Base-by-base conservation (phyloP, 2,888 invertebrate species). In the Scaptomyza parva region DNA sequence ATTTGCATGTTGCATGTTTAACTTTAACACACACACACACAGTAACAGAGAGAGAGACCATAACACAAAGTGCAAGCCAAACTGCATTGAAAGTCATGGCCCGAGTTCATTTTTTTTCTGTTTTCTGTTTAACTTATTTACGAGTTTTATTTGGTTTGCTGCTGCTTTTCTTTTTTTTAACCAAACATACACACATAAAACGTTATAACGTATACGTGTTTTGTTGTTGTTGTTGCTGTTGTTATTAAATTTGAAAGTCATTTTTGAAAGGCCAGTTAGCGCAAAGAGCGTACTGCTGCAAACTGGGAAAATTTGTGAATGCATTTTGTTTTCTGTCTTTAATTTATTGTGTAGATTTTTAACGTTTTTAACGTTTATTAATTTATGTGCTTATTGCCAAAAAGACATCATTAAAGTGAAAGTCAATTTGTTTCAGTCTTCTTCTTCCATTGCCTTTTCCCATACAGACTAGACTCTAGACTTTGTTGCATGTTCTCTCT, bases 361-460 rank as follows among this genome's bases (percentile, higher is more conserved):
- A 47, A 26, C 9, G 26, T 55, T 54, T 59, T 64, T 62, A 59
- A 65, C 65, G 62, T 66, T 70, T 82, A 78, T 78, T 82, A 80
- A 83, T 85, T 78, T 85, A 72, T 71, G 68, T 67, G 67, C 61
- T 75, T 62, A 78, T 76, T 61, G 74, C 80, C 63, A 75, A 83
- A 83, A 17, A 80, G 82, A 80, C 76, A 63, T 68, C 64, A 85
- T 82, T 80, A 82, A 82, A 78, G 83, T 82, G 83, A 83, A 83
- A 83, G 83, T 85, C 82, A 64, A 81, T 83, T 83, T 84, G 61
- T 67, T 75, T 60, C 37, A 40, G 63, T 51, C 52, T n/a, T 43
- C 43, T 52, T 8, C 9, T 4, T 26, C 8, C 43, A 40, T 59
- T 76, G 39, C 24, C 40, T 47, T 68, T 58, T 65, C 20, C 39